Evolutionary conservation across 2,797 vertebrate genomes (phyloP), one percentile per base, ranked within the genome.

Genomic region (Sciurus carolinensis): DNA sequence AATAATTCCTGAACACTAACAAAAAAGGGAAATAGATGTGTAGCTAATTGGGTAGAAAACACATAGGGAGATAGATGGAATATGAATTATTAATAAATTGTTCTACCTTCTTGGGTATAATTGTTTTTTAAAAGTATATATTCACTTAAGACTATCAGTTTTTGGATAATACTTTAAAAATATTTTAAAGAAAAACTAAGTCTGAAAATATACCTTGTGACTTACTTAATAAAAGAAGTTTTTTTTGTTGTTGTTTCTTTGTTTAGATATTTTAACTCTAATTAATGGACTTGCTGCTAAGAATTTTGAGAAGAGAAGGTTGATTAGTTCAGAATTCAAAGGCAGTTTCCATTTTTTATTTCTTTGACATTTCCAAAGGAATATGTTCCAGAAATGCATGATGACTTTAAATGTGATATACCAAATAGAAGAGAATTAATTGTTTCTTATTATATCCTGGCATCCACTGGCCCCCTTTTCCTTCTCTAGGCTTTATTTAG

Each of bases 351-450:
- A 36, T 91, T 90, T 91, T 20, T 59, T 90, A 33, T 90, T 88
- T 94, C 50, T 86, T 92, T 87, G 87, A 77, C 36, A 76, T 95
- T 96, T 97, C 79, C 20, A 87, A 94, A n/a, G 26, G 18, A 96
- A 82, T 15, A 59, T 82, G 57, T 62, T 18, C 28, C 24, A 59
- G 33, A 93, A 90, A 87, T 85, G 2, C 11, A 52, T 62, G 42
- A 57, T 1, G 18, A 64, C 54, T 87, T 95, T 94, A 80, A 96
- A 50, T 86, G 50, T 50, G 72, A 94, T 92, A 44, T 69, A 92
- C 82, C 90, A 96, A 93, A 94, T 62, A 88, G 67, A 7, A 76
- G 17, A 33, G 4, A 94, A 57, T 87, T 88, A 89, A 94, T 94
- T 66, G 28, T 83, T 39, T 87, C 7, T 87, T 77, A 50, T 76